Evolutionary conservation across 2,888 invertebrate genomes (phyloP).

Genomic region (Aspidiotus rigidus): DNA sequence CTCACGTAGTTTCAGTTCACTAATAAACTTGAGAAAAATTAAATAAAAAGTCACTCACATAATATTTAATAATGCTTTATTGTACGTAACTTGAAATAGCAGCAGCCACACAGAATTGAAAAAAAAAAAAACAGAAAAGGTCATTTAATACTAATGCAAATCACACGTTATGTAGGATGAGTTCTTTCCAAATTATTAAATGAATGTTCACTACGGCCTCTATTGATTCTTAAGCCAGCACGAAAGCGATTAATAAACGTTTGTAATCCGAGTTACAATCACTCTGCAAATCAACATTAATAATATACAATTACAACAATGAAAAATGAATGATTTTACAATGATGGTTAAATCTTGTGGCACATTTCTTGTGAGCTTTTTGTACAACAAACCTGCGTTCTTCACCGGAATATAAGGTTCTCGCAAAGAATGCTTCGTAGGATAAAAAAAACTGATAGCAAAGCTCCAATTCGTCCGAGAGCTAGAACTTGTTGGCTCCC

Average conservation of each 20-base stretch:
- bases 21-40: too few relatives aligned
- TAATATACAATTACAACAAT: not conserved
- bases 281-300: slow-evolving; percentile 36
- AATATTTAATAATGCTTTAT: not conserved
- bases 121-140: not conserved
- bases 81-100: not conserved
- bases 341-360: not conserved
- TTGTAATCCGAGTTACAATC: slow-evolving; percentile 38
- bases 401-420: too few relatives aligned
- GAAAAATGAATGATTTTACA: not conserved
- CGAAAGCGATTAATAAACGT: slow-evolving; percentile 37
- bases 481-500: too few relatives aligned
- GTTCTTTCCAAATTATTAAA: too few relatives aligned
- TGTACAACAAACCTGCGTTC: too few relatives aligned
- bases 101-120: not conserved
- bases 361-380: too few relatives aligned
- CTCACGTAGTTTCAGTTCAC: too few relatives aligned
- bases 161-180: too few relatives aligned
- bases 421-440: too few relatives aligned
- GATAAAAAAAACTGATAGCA: too few relatives aligned
- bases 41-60: too few relatives aligned
- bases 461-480: too few relatives aligned
- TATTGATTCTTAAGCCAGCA: slow-evolving; percentile 28
- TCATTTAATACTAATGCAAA: not conserved
- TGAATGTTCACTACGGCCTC: not conserved